Percentiles rank a stretch among this genome's conserved stretches.
These are phyloP conservation scores for Anthoptus insignis DNA, from an alignment of 2,888 invertebrate genomes.

Conservation along the genomic window DNA sequence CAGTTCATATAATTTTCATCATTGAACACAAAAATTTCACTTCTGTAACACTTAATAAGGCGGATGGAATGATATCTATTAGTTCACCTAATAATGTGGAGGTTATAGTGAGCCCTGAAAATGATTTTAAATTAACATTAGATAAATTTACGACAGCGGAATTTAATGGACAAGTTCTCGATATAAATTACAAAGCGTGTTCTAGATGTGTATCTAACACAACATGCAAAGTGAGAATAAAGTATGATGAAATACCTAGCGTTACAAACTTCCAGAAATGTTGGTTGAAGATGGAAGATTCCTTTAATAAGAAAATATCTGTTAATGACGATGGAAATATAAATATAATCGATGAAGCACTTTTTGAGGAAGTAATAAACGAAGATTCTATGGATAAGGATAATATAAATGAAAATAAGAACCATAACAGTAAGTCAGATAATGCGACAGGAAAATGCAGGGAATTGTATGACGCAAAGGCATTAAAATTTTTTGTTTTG, in stretches of 20 bases:
- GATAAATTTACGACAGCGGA: slow-evolving; percentile 66
- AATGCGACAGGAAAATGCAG: slow-evolving; percentile 64
- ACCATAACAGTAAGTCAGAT: slow-evolving; percentile 57
- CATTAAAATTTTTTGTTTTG: slow-evolving; percentile 70
- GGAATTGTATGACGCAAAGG: slow-evolving; percentile 65
- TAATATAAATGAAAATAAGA: slow-evolving; percentile 47
- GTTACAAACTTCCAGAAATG: slow-evolving; percentile 56
- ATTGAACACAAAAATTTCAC: slow-evolving; percentile 85
- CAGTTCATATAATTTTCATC: slow-evolving; percentile 65
- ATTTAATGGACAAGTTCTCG: slow-evolving; percentile 68
- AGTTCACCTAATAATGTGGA: slow-evolving; percentile 70
- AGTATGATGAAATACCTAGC: slow-evolving; percentile 53
- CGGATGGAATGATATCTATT: slow-evolving; percentile 62
- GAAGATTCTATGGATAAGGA: slow-evolving; percentile 49
- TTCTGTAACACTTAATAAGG: slow-evolving; percentile 78
- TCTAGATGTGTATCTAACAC: slow-evolving; percentile 65
- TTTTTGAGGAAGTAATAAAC: slow-evolving; percentile 51
- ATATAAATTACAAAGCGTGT: slow-evolving; percentile 69
- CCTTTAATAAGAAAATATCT: slow-evolving; percentile 65
- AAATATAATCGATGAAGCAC: slow-evolving; percentile 55
- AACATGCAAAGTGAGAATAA: slow-evolving; percentile 66
- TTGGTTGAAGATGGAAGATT: slow-evolving; percentile 77
- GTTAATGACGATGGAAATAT: slow-evolving; percentile 74
- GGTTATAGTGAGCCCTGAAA: slow-evolving; percentile 60
- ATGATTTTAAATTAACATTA: slow-evolving; percentile 66